Conservation (phyloP, 2,797 vertebrate species). For the Rhabdophis nuchalis region DNA sequence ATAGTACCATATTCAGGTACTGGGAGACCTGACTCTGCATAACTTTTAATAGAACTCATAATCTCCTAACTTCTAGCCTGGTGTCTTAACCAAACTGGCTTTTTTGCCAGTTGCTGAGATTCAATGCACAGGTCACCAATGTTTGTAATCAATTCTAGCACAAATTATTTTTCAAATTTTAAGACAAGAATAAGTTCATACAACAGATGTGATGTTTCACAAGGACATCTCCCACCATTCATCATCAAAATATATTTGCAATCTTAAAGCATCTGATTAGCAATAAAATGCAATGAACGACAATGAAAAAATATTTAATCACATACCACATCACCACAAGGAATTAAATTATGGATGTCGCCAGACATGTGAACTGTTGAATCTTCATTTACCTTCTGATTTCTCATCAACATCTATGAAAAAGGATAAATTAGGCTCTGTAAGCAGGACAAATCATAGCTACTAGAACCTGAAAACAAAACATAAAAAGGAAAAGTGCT, state of each 20-base stretch:
- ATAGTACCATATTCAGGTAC: neutral
- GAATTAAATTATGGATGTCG: conserved; percentile 43
- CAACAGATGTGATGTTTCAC: neutral
- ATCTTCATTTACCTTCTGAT: conserved; percentile 28
- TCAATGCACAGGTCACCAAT: neutral
- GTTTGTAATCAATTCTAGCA: neutral
- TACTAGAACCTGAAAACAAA: neutral
- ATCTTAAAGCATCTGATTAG: neutral
- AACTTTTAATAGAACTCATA: neutral
- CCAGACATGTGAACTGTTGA: neutral
- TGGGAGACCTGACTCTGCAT: neutral
- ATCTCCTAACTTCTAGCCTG: neutral
- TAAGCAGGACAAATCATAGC: neutral
- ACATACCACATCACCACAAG: conserved; percentile 67
- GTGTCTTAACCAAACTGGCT: neutral
- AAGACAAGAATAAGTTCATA: neutral
- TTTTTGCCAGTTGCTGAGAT: neutral
- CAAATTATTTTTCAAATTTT: neutral
- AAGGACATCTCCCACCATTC: neutral
- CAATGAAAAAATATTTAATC: neutral
- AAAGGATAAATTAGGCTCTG: conserved; percentile 25
- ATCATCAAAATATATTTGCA: neutral
- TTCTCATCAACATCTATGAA: conserved; percentile 54
- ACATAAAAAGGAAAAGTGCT: neutral
- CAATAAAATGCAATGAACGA: neutral